Evolutionary conservation across 2,113 vertebrate genomes (phyloP).

Genomic region (Chunga burmeisteri): DNA sequence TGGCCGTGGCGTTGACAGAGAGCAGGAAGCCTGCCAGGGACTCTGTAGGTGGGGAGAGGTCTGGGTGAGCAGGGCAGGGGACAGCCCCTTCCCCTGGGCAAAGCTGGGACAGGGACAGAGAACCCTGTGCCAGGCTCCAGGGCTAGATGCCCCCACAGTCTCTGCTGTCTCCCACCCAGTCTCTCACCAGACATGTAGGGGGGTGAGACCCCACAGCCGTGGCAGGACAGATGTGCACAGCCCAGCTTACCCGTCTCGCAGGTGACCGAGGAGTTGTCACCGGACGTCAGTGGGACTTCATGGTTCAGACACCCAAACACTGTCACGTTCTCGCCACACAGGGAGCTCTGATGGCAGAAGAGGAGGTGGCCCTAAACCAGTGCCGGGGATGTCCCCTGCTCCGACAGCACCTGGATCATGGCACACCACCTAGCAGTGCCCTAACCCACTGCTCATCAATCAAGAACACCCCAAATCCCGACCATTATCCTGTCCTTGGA

Average conservation of each 20-base stretch:
- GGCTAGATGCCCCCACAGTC: not conserved
- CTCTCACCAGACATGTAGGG: accelerated
- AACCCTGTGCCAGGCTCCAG: not conserved
- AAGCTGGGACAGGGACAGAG: not conserved
- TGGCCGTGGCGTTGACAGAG: conserved; percentile 81
- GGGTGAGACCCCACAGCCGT: accelerated
- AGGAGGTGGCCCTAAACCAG: not conserved
- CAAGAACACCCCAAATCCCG: not conserved
- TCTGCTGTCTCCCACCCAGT: not conserved
- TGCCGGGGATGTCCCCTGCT: not conserved
- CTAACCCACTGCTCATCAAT: not conserved
- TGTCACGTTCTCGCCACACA: conserved; percentile 88
- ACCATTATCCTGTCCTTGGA: not conserved
- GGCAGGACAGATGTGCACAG: not conserved
- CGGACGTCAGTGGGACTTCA: conserved; percentile 86
- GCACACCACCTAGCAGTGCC: not conserved
- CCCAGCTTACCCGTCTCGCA: conserved; percentile 87
- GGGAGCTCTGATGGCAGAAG: conserved; percentile 78
- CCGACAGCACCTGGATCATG: not conserved
- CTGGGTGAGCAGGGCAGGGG: not conserved
- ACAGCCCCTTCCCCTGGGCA: not conserved
- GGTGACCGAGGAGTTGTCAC: conserved; percentile 82
- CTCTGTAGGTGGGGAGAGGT: conserved; percentile 68
- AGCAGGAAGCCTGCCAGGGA: conserved; percentile 87
- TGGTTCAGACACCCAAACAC: conserved; percentile 95